Conservation (phyloP, 2,797 vertebrate genomes). For the Melanotaenia nigrans region DNA sequence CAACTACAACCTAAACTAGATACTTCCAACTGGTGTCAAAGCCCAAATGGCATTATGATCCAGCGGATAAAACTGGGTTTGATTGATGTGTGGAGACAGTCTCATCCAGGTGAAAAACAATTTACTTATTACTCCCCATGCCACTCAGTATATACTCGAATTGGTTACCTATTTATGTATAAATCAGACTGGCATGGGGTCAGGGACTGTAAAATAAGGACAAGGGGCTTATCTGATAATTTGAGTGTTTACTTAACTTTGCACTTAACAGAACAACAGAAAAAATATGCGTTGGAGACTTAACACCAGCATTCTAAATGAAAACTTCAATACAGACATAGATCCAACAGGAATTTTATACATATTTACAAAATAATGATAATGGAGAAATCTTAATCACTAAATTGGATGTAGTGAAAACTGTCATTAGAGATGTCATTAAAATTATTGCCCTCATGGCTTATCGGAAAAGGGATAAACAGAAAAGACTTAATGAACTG, state of each 20-base stretch:
- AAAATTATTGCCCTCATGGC: not conserved
- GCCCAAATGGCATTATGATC: not conserved
- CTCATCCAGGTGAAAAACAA: not conserved
- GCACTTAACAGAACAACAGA: not conserved
- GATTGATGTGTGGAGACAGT: not conserved
- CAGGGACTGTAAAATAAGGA: not conserved
- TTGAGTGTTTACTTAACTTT: not conserved
- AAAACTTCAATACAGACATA: not conserved
- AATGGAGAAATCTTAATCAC: not conserved
- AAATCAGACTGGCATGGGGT: not conserved
- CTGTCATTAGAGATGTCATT: not conserved
- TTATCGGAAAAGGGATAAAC: not conserved
- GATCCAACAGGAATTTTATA: constrained; percentile 4
- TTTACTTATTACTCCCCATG: not conserved
- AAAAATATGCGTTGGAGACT: constrained; percentile 5
- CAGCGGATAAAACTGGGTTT: not conserved
- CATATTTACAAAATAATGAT: not conserved
- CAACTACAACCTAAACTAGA: not conserved
- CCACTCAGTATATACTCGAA: not conserved
- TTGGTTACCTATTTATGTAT: not conserved
- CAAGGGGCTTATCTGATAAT: not conserved
- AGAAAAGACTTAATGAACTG: not conserved
- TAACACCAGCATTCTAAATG: not conserved
- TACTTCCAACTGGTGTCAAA: not conserved
- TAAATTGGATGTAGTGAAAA: not conserved